These are phyloP conservation scores for Dicranocentrus wangi DNA, from an alignment of 2,888 invertebrate genomes.

Conservation along the genomic window DNA sequence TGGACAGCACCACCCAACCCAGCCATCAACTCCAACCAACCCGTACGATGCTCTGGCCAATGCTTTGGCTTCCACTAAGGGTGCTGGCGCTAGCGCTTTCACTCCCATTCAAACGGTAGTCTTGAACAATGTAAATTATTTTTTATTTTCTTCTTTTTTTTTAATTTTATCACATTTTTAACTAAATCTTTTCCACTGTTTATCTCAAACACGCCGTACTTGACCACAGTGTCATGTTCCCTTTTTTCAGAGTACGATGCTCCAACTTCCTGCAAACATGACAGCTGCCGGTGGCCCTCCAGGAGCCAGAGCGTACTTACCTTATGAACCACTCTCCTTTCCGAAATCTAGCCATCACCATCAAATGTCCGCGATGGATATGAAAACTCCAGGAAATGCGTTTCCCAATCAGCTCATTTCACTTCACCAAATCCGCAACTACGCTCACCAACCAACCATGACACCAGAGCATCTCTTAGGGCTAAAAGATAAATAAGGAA, in stretches of 20 bases:
- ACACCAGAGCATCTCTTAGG: conserved; percentile 81
- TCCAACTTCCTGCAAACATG: conserved; percentile 81
- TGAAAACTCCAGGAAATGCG: conserved; percentile 77
- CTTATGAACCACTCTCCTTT: conserved; percentile 93
- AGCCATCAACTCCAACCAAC: conserved; percentile 69
- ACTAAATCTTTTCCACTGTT: conserved; percentile 8
- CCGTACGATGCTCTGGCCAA: conserved; percentile 72
- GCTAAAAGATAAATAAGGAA: conserved; percentile 74
- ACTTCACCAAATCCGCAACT: conserved; percentile 96
- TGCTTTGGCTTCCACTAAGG: conserved; percentile 71
- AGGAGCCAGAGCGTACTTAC: conserved; percentile 82
- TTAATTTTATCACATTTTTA: conserved; percentile 11
- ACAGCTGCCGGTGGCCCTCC: conserved; percentile 77
- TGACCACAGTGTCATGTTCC: too few species aligned
- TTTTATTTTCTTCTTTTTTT: conserved; percentile 54
- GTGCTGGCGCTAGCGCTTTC: conserved; percentile 80
- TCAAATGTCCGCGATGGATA: conserved; percentile 74
- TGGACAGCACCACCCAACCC: conserved; percentile 69
- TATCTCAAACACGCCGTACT: too few species aligned
- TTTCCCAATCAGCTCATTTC: conserved; percentile 96
- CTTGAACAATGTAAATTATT: conserved; percentile 70
- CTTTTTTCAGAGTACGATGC: conserved; percentile 73
- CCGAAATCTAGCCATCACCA: conserved; percentile 79
- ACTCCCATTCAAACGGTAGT: conserved; percentile 84
- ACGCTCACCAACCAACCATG: conserved; percentile 92